These are phyloP conservation scores for Chrysolina haemoptera DNA, from an alignment of 2,888 invertebrate genomes.

Conservation along the genomic window DNA sequence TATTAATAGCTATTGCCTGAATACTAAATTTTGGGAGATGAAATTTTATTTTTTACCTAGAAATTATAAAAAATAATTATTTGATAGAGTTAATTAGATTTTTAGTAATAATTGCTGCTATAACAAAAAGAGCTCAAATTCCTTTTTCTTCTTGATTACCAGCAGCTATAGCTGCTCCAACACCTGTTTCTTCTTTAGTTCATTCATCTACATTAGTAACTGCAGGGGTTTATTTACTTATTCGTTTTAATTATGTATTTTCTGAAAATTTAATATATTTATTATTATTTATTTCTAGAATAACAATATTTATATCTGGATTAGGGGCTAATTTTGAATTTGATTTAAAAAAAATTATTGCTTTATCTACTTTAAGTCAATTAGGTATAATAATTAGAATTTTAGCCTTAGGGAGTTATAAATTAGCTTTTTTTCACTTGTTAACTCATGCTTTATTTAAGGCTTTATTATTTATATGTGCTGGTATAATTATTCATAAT, in stretches of 20 bases:
- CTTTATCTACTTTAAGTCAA: slow-evolving; percentile 80
- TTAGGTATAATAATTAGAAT: slow-evolving; percentile 80
- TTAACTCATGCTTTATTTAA: slow-evolving; percentile 84
- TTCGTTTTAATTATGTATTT: slow-evolving; percentile 29
- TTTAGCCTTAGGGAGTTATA: slow-evolving; percentile 68
- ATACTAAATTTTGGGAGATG: slow-evolving; percentile 44
- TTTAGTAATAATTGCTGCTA: slow-evolving; percentile 69
- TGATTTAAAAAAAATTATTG: slow-evolving; percentile 87
- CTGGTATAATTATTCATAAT: slow-evolving; percentile 79
- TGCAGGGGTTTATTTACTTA: slow-evolving; percentile 27
- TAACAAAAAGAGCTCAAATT: slow-evolving; percentile 87
- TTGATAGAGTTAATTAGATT: slow-evolving; percentile 34
- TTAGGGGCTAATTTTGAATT: slow-evolving; percentile 77
- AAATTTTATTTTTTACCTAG: slow-evolving; percentile 41
- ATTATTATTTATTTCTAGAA: slow-evolving; percentile 21
- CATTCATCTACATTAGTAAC: slow-evolving; percentile 64
- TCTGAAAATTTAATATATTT: slow-evolving; percentile 14
- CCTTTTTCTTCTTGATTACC: slow-evolving; percentile 79
- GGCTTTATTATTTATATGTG: slow-evolving; percentile 81
- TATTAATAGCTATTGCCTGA: slow-evolving; percentile 70
- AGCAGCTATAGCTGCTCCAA: slow-evolving; percentile 44
- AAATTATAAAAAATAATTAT: slow-evolving; percentile 32
- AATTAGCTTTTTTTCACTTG: slow-evolving; percentile 81
- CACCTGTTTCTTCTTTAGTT: slow-evolving; percentile 34
- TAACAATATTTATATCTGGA: slow-evolving; percentile 28